Conservation (phyloP, 2,797 vertebrate species). For the Heliangelus exortis region DNA sequence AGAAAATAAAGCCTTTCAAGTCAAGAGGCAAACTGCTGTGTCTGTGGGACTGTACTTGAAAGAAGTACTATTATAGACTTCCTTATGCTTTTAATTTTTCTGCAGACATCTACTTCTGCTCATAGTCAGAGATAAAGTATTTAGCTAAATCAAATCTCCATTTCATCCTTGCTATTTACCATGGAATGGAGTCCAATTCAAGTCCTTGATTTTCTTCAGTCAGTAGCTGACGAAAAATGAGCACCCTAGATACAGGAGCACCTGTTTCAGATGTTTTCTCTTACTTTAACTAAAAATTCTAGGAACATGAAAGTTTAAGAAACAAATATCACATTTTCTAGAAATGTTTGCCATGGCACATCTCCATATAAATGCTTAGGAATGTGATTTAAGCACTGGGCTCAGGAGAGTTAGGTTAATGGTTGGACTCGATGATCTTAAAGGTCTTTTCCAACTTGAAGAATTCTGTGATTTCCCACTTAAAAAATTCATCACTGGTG, state of each 20-base stretch:
- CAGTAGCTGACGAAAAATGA: background rate
- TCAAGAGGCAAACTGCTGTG: background rate
- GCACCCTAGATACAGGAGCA: background rate
- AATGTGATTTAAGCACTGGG: too few relatives aligned
- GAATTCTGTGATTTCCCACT: background rate
- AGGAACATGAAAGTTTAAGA: background rate
- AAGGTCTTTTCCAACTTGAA: too few relatives aligned
- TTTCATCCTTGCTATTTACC: background rate
- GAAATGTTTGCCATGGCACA: background rate
- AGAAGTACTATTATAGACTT: background rate
- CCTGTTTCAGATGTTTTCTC: background rate
- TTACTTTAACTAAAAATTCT: background rate
- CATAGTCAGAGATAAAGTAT: background rate
- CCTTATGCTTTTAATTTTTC: background rate
- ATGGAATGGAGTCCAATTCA: background rate
- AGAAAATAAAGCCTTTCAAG: background rate
- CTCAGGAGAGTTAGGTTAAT: too few relatives aligned
- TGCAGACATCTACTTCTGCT: background rate
- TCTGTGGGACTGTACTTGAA: background rate
- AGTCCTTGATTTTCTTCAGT: background rate
- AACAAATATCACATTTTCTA: background rate
- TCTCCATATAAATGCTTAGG: too few relatives aligned
- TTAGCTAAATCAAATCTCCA: background rate
- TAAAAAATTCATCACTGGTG: background rate
- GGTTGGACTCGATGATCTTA: too few relatives aligned